Conservation (phyloP, 1,140 invertebrate species). For the Aphaenogaster ashmeadi region DNA sequence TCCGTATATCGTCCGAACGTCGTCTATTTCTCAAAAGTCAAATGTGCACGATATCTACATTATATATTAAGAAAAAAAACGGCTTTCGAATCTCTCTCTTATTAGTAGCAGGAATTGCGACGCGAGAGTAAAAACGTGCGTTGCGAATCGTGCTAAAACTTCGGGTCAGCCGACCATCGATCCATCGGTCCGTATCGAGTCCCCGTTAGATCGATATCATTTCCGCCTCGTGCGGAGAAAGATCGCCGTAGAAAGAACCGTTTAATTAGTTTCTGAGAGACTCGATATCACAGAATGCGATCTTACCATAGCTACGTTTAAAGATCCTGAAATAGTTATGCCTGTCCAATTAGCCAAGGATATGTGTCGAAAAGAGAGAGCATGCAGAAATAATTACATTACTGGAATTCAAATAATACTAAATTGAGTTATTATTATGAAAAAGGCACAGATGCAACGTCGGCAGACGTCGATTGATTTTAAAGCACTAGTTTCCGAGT, state of each 20-base stretch:
- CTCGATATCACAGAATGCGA: slow-evolving; percentile 13
- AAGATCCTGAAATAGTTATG: slow-evolving; percentile 58
- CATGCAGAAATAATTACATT: background rate
- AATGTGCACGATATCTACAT: background rate
- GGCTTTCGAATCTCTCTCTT: background rate
- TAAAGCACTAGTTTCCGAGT: background rate
- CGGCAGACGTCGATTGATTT: background rate
- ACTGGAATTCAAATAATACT: background rate
- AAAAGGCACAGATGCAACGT: background rate
- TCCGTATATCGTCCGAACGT: background rate
- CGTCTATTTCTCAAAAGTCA: background rate
- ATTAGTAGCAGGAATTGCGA: background rate
- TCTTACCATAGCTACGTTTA: slow-evolving; percentile 16
- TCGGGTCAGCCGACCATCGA: background rate
- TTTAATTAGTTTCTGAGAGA: slow-evolving; percentile 46
- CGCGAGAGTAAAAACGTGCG: background rate
- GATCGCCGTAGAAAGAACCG: slow-evolving; percentile 9
- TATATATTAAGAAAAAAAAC: background rate
- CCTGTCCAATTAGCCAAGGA: slow-evolving; percentile 13
- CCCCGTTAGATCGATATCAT: slow-evolving; percentile 39
- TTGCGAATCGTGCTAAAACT: background rate
- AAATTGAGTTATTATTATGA: background rate
- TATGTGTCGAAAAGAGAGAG: background rate
- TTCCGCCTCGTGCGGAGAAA: slow-evolving; percentile 35
- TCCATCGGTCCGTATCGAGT: slow-evolving; percentile 32